Evolutionary conservation across 1,140 invertebrate genomes (phyloP).

Genomic region (Drosophila pseudoobscura): DNA sequence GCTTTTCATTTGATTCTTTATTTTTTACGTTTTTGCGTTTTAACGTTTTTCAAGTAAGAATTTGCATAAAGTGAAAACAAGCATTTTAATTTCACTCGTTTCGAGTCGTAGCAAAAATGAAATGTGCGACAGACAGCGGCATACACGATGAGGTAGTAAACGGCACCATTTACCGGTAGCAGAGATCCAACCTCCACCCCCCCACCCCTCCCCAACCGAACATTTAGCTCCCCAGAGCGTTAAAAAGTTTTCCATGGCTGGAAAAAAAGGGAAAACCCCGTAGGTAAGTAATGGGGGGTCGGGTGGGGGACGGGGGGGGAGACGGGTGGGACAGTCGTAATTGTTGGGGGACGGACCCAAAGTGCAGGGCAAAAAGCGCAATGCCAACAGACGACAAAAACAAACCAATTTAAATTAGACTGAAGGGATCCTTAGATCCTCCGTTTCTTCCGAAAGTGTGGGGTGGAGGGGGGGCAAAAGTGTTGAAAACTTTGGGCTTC

Average conservation of each 20-base stretch:
- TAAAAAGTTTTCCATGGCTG: conserved; percentile 66
- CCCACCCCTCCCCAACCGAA: not conserved
- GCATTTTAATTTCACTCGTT: conserved; percentile 79
- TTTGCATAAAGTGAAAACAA: conserved; percentile 82
- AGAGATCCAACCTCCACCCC: not conserved
- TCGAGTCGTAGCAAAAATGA: conserved; percentile 67
- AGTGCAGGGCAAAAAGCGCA: conserved; percentile 69
- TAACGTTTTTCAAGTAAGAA: conserved; percentile 64
- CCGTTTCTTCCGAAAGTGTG: not conserved
- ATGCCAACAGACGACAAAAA: conserved; percentile 65
- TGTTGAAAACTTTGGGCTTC: conserved; percentile 66
- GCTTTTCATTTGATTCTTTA: conserved; percentile 16
- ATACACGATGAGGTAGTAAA: conserved; percentile 72
- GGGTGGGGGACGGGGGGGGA: conserved; percentile 33
- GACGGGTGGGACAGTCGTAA: conserved; percentile 49
- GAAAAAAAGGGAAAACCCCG: conserved; percentile 37
- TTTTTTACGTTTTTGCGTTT: conserved; percentile 65
- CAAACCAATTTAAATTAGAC: conserved; percentile 82
- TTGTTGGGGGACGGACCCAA: conserved; percentile 56
- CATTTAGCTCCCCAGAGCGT: conserved; percentile 58
- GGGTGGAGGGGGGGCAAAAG: conserved; percentile 38
- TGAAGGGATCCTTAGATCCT: conserved; percentile 22
- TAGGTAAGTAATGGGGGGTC: conserved; percentile 19
- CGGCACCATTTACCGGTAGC: conserved; percentile 65
- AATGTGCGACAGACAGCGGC: conserved; percentile 57